Evolutionary conservation across 2,888 invertebrate species (phyloP), one percentile per base, ranked within the genome.

Genomic region (Apotomis capreana): DNA sequence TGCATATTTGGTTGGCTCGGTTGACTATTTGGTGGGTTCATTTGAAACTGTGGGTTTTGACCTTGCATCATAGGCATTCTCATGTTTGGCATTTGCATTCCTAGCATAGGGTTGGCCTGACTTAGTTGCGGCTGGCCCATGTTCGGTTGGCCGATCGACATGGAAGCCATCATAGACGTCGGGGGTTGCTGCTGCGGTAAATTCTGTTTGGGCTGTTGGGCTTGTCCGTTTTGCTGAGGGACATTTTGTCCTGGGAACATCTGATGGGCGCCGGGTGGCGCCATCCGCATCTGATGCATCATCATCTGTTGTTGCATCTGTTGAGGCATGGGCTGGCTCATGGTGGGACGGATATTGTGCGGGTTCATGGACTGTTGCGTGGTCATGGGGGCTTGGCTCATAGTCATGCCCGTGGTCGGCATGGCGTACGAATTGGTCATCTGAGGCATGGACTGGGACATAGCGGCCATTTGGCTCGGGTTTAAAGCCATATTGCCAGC

Each of bases 261-360:
- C 78, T 86, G 87, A 69, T 89, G 90, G 68, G 88, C 80, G 26
- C 87, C 90, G 0, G 86, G 81, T 75, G 89, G 91, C 52, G 88
- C 83, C 85, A 92, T 83, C 36, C 91, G 84, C 88, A 92, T 88
- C 76, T 92, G 92, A 73, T 92, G 92, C 89, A 92, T 87, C 75
- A 71, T 67, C 40, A 67, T 55, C 26, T 71, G 70, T 51, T 91
- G 91, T 68, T 90, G 91, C 81, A 91, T 79, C 26, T 26, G 26
- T 26, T 26, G 26, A 78, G 90, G 83, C 83, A 91, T 84, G 60
- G 90, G 90, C 75, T 88, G 90, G 46, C 79, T 79, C 13, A 89
- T 76, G 10, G 78, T 78, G 2, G 88, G 84, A 15, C 92, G 84
- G 55, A 89, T 79, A 74, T 86, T 91, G 10, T 81, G 78, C 73